Base-by-base conservation (phyloP, 2,888 invertebrate genomes). In the Micropterix aruncella region DNA sequence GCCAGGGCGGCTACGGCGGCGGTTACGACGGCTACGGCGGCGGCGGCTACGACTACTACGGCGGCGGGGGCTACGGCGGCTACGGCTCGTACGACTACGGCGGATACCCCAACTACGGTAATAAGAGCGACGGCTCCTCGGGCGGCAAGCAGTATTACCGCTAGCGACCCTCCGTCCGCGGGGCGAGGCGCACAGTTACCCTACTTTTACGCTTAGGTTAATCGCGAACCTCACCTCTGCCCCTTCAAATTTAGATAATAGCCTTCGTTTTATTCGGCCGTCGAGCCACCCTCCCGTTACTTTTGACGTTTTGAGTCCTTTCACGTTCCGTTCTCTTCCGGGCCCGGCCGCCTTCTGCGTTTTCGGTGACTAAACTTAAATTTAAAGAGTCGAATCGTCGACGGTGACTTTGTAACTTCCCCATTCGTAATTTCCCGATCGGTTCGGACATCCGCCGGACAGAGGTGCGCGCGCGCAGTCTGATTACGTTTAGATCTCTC, bases 41-140 rank as follows among this genome's bases (percentile, higher is more conserved):
- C 60, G 76, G 78, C 58, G 79, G 81, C 56, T 79, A 80, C 58
- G 75, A 76, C 64, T 76, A 77, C 66, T 79, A 77, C 62, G 83
- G 83, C 59, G 80, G 84, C 69, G 77, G 78, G 59, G 81, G 82
- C 58, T 83, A 83, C 66, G 79, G 80, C 57, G 80, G 80, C 58
- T 83, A 84, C 68, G 82, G 83, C 61, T 81, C 83, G 61, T 84
- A 84, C 68, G 83, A 83, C 70, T 83, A 83, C 73, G 78, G 81
- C 63, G 81, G 80, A 73, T 83, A 83, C 71, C 80, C 80, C 70
- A 83, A 83, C 75, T 83, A 84, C 74, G 84, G 83, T 82, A 83
- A 77, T 49, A 50, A 48, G 46, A 38, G 27, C 27, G 12, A 27
- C 27, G 12, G n/a, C n/a, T n/a, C n/a, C n/a, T n/a, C 27, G 7